Conservation (phyloP, 2,888 invertebrate species). For the Lissonota sp. region DNA sequence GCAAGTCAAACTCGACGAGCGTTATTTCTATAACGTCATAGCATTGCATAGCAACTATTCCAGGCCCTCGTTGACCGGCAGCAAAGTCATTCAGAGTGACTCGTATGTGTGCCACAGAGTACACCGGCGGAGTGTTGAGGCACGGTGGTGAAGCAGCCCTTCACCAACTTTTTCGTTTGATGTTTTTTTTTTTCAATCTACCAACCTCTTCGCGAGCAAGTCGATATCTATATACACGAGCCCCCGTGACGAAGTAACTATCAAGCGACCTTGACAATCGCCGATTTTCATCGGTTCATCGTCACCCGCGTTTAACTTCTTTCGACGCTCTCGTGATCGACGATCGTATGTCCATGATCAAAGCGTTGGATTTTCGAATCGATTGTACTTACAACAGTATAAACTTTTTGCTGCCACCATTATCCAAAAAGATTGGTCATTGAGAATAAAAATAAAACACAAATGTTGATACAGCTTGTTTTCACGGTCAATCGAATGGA, state of each 20-base stretch:
- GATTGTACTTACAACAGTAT: constrained; percentile 21
- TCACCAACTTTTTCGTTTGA: constrained; percentile 59
- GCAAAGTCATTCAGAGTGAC: constrained; percentile 76
- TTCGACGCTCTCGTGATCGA: constrained; percentile 39
- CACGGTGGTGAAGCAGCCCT: constrained; percentile 58
- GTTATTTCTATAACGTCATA: constrained; percentile 76
- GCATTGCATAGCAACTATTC: constrained; percentile 81
- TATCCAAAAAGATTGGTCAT: neutral
- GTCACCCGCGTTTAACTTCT: constrained; percentile 54
- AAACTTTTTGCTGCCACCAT: constrained; percentile 7
- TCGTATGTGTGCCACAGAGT: constrained; percentile 70
- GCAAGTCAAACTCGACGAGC: constrained; percentile 79
- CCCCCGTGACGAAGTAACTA: constrained; percentile 53
- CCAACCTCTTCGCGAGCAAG: constrained; percentile 30
- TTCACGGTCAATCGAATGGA: neutral
- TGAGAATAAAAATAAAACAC: too few species aligned
- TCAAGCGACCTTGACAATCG: constrained; percentile 65
- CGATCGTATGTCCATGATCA: constrained; percentile 44
- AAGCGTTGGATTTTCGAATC: constrained; percentile 54
- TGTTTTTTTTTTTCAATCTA: constrained; percentile 32
- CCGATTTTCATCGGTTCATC: constrained; percentile 66
- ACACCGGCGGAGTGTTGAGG: constrained; percentile 27
- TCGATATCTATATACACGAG: constrained; percentile 6
- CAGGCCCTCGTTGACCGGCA: constrained; percentile 75
- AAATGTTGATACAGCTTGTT: too few species aligned